Percentiles rank a stretch among this genome's conserved stretches.
phyloP scores from a whole-genome alignment of 2,888 invertebrate genomes.

The Blastobasis adustella region DNA sequence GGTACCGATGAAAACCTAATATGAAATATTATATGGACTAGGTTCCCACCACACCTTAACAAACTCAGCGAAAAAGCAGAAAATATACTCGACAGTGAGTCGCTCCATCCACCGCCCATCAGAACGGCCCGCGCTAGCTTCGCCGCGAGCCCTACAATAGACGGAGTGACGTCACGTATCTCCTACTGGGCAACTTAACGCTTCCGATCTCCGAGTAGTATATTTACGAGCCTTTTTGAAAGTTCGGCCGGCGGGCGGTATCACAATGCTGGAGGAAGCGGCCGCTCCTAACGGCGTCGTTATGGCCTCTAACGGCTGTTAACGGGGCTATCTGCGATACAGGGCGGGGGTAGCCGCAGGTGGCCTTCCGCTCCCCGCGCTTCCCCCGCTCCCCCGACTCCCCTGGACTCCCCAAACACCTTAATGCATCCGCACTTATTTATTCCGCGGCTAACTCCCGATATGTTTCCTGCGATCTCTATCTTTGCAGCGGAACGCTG shows the following conservation, averaged over 20 bases:
- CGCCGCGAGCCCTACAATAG: too few species aligned
- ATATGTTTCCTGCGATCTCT: slow-evolving; percentile 61
- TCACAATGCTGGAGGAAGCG: slow-evolving; percentile 61
- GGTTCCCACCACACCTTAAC: too few species aligned
- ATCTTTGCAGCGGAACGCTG: slow-evolving; percentile 27
- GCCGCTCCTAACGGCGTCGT: slow-evolving; percentile 67
- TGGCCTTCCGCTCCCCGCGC: background rate
- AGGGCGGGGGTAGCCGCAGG: slow-evolving; percentile 44
- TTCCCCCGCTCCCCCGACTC: too few species aligned
- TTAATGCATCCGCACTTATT: slow-evolving; percentile 72
- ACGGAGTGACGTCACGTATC: background rate
- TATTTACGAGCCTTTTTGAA: slow-evolving; percentile 40
- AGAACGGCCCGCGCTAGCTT: too few species aligned
- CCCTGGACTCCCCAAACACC: slow-evolving; percentile 46
- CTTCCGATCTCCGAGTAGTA: slow-evolving; percentile 28
- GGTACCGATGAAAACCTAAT: too few species aligned
- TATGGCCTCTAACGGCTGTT: slow-evolving; percentile 51
- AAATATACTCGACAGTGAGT: too few species aligned
- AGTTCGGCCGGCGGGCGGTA: slow-evolving; percentile 24
- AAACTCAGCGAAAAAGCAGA: too few species aligned
- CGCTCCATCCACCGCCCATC: too few species aligned
- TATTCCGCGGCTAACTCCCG: slow-evolving; percentile 46
- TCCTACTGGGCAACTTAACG: slow-evolving; percentile 14
- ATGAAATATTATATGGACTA: too few species aligned
- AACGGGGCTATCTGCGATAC: slow-evolving; percentile 57